Percentiles rank a stretch among this genome's conserved stretches.
Conservation (phyloP, 23 tunicate genomes). For the Ciona savignyi region DNA sequence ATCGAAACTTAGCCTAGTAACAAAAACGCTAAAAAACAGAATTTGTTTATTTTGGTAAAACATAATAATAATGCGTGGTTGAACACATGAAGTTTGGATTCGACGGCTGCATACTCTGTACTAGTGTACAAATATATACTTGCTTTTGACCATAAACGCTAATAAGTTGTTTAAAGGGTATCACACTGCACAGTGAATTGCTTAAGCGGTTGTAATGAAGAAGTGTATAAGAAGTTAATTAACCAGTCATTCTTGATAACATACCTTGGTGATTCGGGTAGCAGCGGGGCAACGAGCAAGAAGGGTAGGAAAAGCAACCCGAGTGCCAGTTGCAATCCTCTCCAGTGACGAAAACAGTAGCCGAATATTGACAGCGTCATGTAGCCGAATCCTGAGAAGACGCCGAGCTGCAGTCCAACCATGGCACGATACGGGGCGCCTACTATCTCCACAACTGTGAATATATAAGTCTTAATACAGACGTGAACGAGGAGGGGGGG, state of each 20-base stretch:
- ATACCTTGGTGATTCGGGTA: constrained; percentile 81
- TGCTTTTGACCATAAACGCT: no score
- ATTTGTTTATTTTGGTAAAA: no score
- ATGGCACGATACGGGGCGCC: constrained; percentile 29
- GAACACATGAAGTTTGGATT: no score
- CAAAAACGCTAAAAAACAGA: no score
- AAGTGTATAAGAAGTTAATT: background rate
- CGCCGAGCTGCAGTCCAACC: constrained; percentile 57
- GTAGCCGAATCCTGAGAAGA: constrained; percentile 56
- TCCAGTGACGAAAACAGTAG: constrained; percentile 38
- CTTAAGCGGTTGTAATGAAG: background rate
- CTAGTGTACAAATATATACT: no score
- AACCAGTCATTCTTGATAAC: background rate
- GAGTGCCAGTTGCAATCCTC: constrained; percentile 38
- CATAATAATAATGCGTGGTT: no score
- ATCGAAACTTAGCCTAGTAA: no score
- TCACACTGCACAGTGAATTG: background rate
- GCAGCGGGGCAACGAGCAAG: constrained; percentile 26
- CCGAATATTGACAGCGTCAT: constrained; percentile 42
- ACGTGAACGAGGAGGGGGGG: no score
- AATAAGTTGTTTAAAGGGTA: no score
- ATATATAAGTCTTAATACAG: no score
- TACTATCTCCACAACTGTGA: constrained; percentile 54
- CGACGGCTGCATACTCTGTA: no score
- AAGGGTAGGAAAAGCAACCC: constrained; percentile 48